Evolutionary conservation across 2,797 vertebrate genomes (phyloP).

Genomic region (Glossophaga mutica): DNA sequence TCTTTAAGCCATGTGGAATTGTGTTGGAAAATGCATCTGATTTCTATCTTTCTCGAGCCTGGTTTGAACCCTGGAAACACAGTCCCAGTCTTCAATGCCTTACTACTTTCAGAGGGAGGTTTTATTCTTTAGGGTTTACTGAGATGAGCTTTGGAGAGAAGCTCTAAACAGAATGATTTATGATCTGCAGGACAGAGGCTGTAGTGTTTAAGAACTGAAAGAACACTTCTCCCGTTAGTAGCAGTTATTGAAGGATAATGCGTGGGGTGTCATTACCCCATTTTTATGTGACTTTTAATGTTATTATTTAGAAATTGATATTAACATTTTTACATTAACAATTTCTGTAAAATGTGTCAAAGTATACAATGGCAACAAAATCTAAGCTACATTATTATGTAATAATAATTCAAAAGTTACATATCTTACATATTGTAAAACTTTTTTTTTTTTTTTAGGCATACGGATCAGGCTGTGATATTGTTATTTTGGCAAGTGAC

Average conservation of each 20-base stretch:
- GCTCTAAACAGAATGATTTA: not conserved
- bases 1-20: not conserved
- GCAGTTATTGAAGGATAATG: not conserved
- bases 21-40: conserved; percentile 25
- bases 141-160: not conserved
- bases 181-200: not conserved
- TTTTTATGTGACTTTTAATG: conserved; percentile 28
- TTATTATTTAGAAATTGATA: conserved; percentile 36
- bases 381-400: not conserved
- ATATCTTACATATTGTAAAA: conserved; percentile 43
- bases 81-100: not conserved
- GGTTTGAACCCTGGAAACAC: not conserved
- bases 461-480: conserved; percentile 98
- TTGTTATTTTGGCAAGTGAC: conserved; percentile 96
- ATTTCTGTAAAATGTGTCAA: not conserved
- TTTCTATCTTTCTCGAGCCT: conserved; percentile 29
- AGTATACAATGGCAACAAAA: not conserved
- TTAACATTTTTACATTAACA: not conserved
- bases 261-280: not conserved
- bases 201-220: not conserved
- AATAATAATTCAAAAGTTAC: not conserved
- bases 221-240: not conserved
- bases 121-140: conserved; percentile 43
- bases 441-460: conserved; percentile 86
- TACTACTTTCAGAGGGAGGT: not conserved